phyloP scores from a whole-genome alignment of 2,113 vertebrate species.

The Axis porcinus region DNA sequence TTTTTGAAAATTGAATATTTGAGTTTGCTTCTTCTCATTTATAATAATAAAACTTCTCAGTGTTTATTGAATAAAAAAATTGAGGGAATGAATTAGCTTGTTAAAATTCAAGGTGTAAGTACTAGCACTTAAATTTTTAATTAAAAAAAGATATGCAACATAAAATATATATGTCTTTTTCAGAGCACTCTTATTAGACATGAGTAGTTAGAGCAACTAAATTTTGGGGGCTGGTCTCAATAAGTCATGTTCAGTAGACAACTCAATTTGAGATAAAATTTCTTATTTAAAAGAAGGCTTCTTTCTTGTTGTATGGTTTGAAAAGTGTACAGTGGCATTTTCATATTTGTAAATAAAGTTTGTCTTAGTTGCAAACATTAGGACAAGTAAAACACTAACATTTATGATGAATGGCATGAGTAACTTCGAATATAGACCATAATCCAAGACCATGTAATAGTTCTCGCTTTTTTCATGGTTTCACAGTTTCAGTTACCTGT shows the following conservation, averaged over 20 bases:
- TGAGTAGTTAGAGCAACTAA: neutral
- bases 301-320: neutral
- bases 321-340: neutral
- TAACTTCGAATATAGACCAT: neutral
- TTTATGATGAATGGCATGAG: neutral
- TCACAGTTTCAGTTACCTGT: neutral
- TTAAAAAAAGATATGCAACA: neutral
- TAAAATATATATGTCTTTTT: neutral
- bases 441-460: slow-evolving; percentile 17
- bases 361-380: neutral
- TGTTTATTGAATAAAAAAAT: neutral
- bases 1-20: neutral
- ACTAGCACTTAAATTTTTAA: neutral
- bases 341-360: neutral
- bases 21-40: neutral
- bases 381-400: neutral
- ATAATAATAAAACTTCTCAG: too few species aligned
- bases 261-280: neutral
- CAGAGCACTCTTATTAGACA: neutral
- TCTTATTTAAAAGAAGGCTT: neutral
- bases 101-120: neutral
- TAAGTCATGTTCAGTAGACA: neutral
- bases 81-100: neutral
- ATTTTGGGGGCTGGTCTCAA: neutral
- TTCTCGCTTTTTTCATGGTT: neutral